Base-by-base conservation (phyloP, 2,888 invertebrate genomes). In the Autographa pulchrina region DNA sequence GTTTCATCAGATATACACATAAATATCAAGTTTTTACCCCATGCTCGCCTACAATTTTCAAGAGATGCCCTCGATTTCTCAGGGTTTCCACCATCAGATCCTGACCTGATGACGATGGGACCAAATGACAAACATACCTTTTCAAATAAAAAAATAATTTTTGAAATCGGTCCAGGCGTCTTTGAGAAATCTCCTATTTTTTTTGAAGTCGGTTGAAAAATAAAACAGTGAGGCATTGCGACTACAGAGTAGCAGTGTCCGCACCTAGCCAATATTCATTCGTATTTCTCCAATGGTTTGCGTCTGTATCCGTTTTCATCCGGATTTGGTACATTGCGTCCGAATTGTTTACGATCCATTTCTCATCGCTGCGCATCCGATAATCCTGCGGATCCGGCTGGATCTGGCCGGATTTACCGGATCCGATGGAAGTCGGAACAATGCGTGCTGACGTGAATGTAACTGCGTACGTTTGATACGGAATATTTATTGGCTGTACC, bases 301-400 rank as follows among this genome's bases (percentile, higher is more conserved):
- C 52, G 59, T 18, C 41, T 56, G n/a, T 41, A 13, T 52, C 48
- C 52, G 52, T 52, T 35, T 68, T 52, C 14, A 35, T 62, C 18
- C 9, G 32, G 62, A 65, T 70, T 38, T 56, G 13, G 13, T 25
- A 38, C 58, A 58, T 54, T 71, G 63, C 71, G 62, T 70, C 75
- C 64, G 63, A 63, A 75, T 78, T 78, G 64, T 78, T 80, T 66
- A 78, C 32, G 80, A 71, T 63, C 48, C 62, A 54, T 52, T 43
- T 54, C 62, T 48, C 56, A 58, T 54, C 64, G 54, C 63, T 9
- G 54, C 35, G 61, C 63, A 25, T 48, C 58, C 20, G 20, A 58
- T 77, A 68, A 70, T 70, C 68, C 63, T 43, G 5, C 20, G 65
- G 60, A 66, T 54, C 54, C 14, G 13, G 20, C 20, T 11, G 54